Conservation (phyloP, 53 echinoderm and acorn worm genomes). For the Hippasteria phrygiana region DNA sequence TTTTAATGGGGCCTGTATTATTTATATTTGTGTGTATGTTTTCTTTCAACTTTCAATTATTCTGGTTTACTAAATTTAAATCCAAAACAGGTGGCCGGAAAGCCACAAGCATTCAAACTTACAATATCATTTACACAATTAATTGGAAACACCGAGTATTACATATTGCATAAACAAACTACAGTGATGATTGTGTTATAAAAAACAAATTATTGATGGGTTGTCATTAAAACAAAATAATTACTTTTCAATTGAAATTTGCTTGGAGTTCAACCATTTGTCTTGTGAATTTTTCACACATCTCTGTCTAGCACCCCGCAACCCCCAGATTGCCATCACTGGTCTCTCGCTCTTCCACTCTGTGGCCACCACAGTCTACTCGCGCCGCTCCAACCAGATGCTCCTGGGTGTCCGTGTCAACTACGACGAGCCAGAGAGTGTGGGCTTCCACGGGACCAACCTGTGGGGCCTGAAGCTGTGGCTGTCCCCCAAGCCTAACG, state of each 20-base stretch:
- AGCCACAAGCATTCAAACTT: too few species aligned
- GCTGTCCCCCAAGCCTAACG: slow-evolving; percentile 73
- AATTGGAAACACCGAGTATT: too few species aligned
- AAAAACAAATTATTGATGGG: too few species aligned
- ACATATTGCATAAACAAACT: too few species aligned
- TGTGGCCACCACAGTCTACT: neutral
- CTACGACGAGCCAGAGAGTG: slow-evolving; percentile 53
- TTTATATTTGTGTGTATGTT: too few species aligned
- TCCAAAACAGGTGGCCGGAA: too few species aligned
- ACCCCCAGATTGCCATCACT: slow-evolving; percentile 46
- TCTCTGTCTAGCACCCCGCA: neutral
- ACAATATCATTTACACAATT: too few species aligned
- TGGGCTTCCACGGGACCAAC: slow-evolving; percentile 64
- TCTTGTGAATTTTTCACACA: neutral
- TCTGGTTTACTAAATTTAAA: too few species aligned
- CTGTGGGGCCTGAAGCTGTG: slow-evolving; percentile 74
- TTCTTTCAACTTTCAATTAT: too few species aligned
- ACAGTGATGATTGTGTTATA: too few species aligned
- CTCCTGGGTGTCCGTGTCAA: slow-evolving; percentile 47
- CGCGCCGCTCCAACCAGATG: slow-evolving; percentile 41
- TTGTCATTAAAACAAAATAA: neutral
- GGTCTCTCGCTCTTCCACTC: slow-evolving; percentile 48
- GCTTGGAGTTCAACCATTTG: neutral
- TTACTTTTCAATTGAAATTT: neutral
- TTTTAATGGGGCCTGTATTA: too few species aligned